These are phyloP conservation scores for Chelonoidis abingdonii DNA, from an alignment of 2,113 vertebrate species.

Conservation along the genomic window DNA sequence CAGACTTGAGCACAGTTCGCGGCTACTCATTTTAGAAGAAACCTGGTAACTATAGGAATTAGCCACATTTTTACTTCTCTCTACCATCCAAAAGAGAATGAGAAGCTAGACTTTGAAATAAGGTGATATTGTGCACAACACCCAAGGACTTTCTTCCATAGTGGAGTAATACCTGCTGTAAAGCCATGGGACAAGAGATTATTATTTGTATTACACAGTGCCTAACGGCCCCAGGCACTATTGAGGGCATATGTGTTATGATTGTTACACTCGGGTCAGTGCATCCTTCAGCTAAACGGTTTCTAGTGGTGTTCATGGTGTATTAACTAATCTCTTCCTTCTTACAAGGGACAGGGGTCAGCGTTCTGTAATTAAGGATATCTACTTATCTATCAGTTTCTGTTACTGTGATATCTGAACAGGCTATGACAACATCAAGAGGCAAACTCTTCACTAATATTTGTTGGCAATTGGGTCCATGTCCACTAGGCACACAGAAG, in stretches of 20 bases:
- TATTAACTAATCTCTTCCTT: neutral
- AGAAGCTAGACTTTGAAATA: neutral
- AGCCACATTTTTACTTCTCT: neutral
- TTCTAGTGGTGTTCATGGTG: neutral
- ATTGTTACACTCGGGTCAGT: neutral
- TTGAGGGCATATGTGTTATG: neutral
- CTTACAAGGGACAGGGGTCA: neutral
- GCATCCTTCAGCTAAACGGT: neutral
- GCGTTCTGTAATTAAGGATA: neutral
- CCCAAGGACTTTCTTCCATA: neutral
- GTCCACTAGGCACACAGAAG: neutral
- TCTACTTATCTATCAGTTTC: rapidly evolving
- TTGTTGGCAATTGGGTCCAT: rapidly evolving
- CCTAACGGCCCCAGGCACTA: neutral
- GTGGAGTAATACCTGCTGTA: too few species aligned
- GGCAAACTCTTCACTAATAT: neutral
- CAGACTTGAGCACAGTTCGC: neutral
- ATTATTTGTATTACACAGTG: neutral
- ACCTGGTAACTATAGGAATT: neutral
- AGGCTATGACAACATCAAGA: neutral
- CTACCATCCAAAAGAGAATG: neutral
- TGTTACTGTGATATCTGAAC: neutral
- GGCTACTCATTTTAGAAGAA: neutral
- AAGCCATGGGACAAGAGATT: neutral
- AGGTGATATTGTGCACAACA: neutral